Evolutionary conservation across 2,888 invertebrate species (phyloP), one percentile per base, ranked within the genome.

Genomic region (Mythimna impura): DNA sequence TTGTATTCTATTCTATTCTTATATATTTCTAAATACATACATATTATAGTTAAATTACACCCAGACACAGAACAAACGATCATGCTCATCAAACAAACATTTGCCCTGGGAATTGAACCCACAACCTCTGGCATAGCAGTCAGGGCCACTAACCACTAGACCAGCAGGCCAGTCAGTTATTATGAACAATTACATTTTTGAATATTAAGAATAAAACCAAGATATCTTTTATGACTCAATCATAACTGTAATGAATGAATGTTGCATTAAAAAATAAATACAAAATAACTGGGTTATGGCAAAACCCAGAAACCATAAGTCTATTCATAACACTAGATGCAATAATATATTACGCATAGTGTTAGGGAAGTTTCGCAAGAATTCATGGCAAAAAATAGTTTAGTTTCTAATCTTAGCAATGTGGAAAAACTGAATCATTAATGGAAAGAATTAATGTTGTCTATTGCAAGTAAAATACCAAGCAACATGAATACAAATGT

Each of bases 401-500:
- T 54, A 9, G 22, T 14, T 25, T 43, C 14, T 43, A 43, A 52
- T 58, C 20, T 12, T 50, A 54, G 22, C 0, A 0, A 3, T 6
- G 20, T 36, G 14, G n/a, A 10, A 20, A 60, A 14, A 54, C 43
- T 47, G 34, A 78, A 58, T 55, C 43, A 55, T 66, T 55, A 69
- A 68, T 73, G 52, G 20, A 30, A 65, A 54, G 25, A 40, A 50
- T 12, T 78, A 40, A 57, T 57, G 43, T 63, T 55, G 34, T 58
- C 10, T 30, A 54, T 20, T 40, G 25, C 12, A 60, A n/a, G 17
- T 50, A 50, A 68, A 72, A 73, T 73, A 73, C 52, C 34, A 43
- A 61, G 47, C 66, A 61, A 20, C n/a, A 60, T 52, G 80, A 83
- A 83, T 81, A 75, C 72, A 70, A 81, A 83, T 84, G 83, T 55